Evolutionary conservation across 1,140 invertebrate species (phyloP), one percentile per base, ranked within the genome.

Genomic region (Dufourea novaeangliae): DNA sequence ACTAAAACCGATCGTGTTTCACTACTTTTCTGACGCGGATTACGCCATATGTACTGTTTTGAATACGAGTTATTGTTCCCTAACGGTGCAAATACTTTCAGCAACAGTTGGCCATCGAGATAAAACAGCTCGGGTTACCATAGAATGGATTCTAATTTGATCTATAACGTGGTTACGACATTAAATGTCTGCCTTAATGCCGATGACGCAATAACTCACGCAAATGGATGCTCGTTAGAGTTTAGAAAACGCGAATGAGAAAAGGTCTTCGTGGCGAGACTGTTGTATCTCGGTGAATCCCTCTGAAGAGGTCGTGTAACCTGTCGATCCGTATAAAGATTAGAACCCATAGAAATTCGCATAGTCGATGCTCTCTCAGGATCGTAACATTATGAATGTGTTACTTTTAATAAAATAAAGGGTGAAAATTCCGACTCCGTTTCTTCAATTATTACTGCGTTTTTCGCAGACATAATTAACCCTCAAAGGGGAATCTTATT

Each of bases 1-100:
- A 74, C 41, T 22, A 37, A 62, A 39, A 25, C 41, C 57, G 54
- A 73, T 82, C 75, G 50, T 20, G 25, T 83, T 82, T 74, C 69
- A 27, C 64, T 59, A 32, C 46, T 74, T 73, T 79, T 73, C 56
- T n/a, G 20, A 50, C 14, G 37, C 25, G 5, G 6, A 6, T 83
- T 82, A 6, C 64, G 46, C 77, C 61, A 83, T 29, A n/a, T 32
- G 54, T 44, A 44, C 5, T 29, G 22, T 68, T 34, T 68, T 20
- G 14, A 64, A 64, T 73, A 74, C 34, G 54, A 82, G 56, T 83
- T 79, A 83, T 83, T 83, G 69, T 83, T 76, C 73, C 27, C 34
- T 37, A 41, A 78, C 59, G 37, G 29, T 78, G 63, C 62, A 25
- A 82, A 83, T 57, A 82, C 73, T 61, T 72, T 10, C 22, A 22